Conservation (phyloP, 1,140 invertebrate species). For the Leptoteleia sp. region DNA sequence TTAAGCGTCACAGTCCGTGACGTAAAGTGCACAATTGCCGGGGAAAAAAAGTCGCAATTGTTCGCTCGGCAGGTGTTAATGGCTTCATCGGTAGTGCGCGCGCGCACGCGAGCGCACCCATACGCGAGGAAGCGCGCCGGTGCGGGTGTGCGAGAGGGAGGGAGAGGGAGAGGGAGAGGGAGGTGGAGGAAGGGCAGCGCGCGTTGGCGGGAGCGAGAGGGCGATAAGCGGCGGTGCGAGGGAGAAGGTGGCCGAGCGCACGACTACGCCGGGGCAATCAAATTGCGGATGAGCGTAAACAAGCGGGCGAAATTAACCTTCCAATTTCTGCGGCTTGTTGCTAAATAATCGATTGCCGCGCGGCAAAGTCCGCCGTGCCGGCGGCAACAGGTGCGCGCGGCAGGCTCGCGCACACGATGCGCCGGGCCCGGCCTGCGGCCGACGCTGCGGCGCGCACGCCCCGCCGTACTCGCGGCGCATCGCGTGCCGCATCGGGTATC, state of each 20-base stretch:
- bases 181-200: too few relatives aligned
- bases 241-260: slow-evolving; percentile 52
- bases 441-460: slow-evolving; percentile 4
- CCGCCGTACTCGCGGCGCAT: slow-evolving; percentile 50
- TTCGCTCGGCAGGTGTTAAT: too few relatives aligned
- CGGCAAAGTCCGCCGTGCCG: slow-evolving; percentile 66
- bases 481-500: too few relatives aligned
- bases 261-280: slow-evolving; percentile 68
- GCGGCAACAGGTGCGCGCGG: slow-evolving; percentile 73
- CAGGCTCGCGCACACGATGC: slow-evolving; percentile 70
- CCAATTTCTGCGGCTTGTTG: slow-evolving; percentile 78
- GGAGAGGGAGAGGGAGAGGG: too few relatives aligned
- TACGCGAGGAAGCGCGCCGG: too few relatives aligned
- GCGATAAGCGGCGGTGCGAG: slow-evolving; percentile 14
- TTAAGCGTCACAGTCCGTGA: too few relatives aligned
- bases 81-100: too few relatives aligned
- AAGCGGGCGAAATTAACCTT: slow-evolving; percentile 77
- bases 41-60: too few relatives aligned
- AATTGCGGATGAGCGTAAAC: slow-evolving; percentile 75
- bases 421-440: not conserved
- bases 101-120: too few relatives aligned
- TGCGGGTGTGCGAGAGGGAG: too few relatives aligned
- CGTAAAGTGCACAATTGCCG: too few relatives aligned
- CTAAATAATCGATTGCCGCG: slow-evolving; percentile 79
- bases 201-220: not conserved